These are phyloP conservation scores for Caiman crocodilus DNA, from an alignment of 2,797 vertebrate species.

Conservation along the genomic window DNA sequence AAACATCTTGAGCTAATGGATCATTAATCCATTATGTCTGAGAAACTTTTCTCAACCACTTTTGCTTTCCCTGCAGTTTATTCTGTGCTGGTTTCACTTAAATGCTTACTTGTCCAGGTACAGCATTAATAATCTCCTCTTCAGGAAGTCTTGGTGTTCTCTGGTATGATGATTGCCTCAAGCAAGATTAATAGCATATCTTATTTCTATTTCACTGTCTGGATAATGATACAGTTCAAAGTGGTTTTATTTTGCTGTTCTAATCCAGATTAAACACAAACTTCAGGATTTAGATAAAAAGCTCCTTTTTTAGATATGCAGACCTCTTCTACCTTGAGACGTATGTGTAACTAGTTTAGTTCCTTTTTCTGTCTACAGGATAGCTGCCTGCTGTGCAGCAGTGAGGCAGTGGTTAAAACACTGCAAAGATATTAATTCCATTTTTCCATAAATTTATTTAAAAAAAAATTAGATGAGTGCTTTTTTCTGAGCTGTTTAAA, in stretches of 20 bases:
- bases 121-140: background rate
- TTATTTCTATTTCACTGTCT: background rate
- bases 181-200: constrained; percentile 25
- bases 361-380: background rate
- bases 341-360: background rate
- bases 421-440: background rate
- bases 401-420: background rate
- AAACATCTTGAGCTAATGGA: background rate
- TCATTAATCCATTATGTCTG: background rate
- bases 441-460: background rate
- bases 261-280: background rate
- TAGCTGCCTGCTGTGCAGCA: background rate
- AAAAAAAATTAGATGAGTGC: background rate
- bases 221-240: background rate
- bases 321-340: background rate
- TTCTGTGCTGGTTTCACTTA: background rate
- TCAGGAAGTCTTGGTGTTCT: background rate
- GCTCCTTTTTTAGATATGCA: background rate
- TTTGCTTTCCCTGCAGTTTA: background rate
- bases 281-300: background rate
- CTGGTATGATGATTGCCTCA: constrained; percentile 18
- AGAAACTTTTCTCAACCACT: background rate
- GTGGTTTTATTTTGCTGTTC: background rate
- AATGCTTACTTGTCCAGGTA: background rate
- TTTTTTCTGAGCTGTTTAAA: too few relatives aligned